Conservation (phyloP, 2,113 vertebrate species). For the Ophiodon elongatus region DNA sequence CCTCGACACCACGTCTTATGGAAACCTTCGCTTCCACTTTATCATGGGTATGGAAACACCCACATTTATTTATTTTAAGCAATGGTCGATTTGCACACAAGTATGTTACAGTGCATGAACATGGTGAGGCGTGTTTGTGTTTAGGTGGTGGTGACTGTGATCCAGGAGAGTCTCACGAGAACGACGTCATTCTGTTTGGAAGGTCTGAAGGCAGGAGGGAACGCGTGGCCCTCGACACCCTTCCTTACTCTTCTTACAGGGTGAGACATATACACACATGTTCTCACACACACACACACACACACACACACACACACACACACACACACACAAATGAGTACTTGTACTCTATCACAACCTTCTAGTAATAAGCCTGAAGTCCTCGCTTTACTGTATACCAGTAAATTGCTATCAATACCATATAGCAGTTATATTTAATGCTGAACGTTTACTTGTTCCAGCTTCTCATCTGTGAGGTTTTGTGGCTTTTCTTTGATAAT, state of each 20-base stretch:
- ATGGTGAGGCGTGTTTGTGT: slow-evolving; percentile 23
- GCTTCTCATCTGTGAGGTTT: not conserved
- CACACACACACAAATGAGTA: not conserved
- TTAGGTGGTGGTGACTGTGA: slow-evolving; percentile 91
- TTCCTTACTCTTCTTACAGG: slow-evolving; percentile 94
- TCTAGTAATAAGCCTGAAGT: not conserved
- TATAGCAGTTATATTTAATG: not conserved
- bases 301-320: not conserved
- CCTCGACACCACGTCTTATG: slow-evolving; percentile 93
- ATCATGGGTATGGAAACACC: slow-evolving; percentile 88
- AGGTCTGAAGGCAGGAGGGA: slow-evolving; percentile 91
- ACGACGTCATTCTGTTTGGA: slow-evolving; percentile 91
- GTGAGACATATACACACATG: slow-evolving; percentile 75
- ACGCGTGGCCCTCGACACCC: slow-evolving; percentile 87
- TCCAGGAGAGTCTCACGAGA: slow-evolving; percentile 93
- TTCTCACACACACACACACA: not conserved
- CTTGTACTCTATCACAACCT: not conserved
- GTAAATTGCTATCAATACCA: not conserved
- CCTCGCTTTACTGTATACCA: not conserved
- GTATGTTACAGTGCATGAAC: not conserved
- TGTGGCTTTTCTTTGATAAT: not conserved
- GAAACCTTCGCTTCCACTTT: slow-evolving; percentile 96
- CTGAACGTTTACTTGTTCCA: not conserved
- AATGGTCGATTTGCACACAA: not conserved
- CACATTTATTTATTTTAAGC: not conserved